Base-by-base conservation (phyloP, 2,888 invertebrate species). In the Chesias legatella region DNA sequence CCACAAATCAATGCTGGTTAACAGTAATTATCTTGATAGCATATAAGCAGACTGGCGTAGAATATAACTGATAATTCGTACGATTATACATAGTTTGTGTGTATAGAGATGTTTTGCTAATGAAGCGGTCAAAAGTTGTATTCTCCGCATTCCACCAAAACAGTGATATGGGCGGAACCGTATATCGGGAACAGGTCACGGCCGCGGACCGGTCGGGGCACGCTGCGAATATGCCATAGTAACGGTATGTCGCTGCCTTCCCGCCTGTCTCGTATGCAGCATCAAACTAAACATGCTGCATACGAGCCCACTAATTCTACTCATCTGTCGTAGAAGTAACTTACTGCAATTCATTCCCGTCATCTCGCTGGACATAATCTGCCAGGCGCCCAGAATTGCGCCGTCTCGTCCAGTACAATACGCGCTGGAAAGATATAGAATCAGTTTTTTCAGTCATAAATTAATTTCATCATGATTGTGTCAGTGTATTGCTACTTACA, bases 321-420 rank as follows among this genome's bases (percentile, higher is more conserved):
- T 32, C 11, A 25, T 21, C 21, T 28, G 17, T 29, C 21, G 11
- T 6, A 26, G 22, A 22, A 33, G 24, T 7, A 43, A 90, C 91
- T 90, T 85, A 92, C 92, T 89, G 79, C 92, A 93, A 68, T 90
- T 88, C 66, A 90, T 80, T 43, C 67, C 72, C 1, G 48, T 49
- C 63, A 79, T 73, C 49, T 65, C 67, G 51, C 63, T 73, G 43
- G 73, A 68, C 17, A 74, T 69, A 0, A 73, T 67, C 58, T 90
- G 89, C 80, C 88, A 92, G 26, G 88, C 75, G 11, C 88, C 89
- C 20, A 93, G 79, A 60, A 84, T 86, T 22, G 71, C 68, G 10
- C 90, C 90, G 60, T 91, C 91, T 53, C 90, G 88, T 76, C 90
- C 91, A 9, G 89, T 89, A 58, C 93, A 93, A 52, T 84, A 88